Evolutionary conservation across 2,888 invertebrate genomes (phyloP), one percentile per base, ranked within the genome.

Genomic region (Drosophila buzzatii): DNA sequence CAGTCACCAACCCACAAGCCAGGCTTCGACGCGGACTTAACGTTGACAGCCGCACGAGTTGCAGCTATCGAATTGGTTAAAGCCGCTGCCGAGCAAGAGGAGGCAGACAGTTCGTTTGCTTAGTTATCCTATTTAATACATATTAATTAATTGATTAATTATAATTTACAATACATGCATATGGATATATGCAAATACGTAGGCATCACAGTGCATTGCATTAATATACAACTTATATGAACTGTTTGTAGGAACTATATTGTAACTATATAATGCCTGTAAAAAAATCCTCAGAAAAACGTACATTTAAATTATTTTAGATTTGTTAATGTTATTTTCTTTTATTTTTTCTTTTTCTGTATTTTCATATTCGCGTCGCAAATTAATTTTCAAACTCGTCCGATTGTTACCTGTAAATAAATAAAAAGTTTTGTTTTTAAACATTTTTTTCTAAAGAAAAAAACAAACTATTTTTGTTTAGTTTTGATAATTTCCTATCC

Each of bases 1-100:
- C 93, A 93, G 66, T 93, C 93, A 49, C 93, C 93, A 23, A 93
- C 93, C 39, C 93, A 93, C 73, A 92, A 93, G 73, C 86, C 91
- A n/a, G 69, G 60, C 61, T 88, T 83, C 37, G 88, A 85, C 70
- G 88, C 88, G 27, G 85, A 88, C 53, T 75, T 72, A 1, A 86
- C 88, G 5, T 65, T 86, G 42, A 86, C 85, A 18, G 85, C 85
- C 31, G 88, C 83, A 42, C 82, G 86, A 39, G 84, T 85, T 44
- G 87, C 87, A 16, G 85, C 85, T 42, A 76, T 82, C 23, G 85
- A 88, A 41, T 51, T 86, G 69, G 80, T 73, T 8, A 83, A 77
- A 41, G 79, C 81, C 23, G 79, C 81, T 9, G 77, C 82, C 10
- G 69, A 71, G 5, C 64, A 81, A 23, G 45, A 75, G 12, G 73